Percentiles rank a stretch among this genome's conserved stretches.
Evolutionary conservation across 2,113 vertebrate species (phyloP).

Genomic region (Puma concolor): DNA sequence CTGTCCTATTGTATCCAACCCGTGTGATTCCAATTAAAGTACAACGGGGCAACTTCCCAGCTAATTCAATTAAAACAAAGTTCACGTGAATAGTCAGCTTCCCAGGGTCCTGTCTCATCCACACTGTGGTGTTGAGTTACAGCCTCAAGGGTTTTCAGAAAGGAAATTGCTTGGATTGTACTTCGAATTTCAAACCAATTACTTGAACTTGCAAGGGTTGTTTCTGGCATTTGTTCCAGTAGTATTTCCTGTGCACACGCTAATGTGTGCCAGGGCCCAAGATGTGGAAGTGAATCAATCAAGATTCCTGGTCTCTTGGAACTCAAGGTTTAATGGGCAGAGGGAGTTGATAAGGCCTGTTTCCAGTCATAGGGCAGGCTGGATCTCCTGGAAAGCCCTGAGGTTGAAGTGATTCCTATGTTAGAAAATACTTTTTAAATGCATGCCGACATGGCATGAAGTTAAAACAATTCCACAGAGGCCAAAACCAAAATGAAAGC

Average conservation of each 20-base stretch:
- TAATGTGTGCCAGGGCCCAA: background rate
- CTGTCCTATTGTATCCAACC: background rate
- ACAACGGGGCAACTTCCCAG: background rate
- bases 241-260: background rate
- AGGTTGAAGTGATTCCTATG: background rate
- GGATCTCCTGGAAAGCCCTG: background rate
- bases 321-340: background rate
- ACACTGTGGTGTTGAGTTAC: background rate
- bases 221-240: background rate
- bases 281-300: background rate
- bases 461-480: background rate
- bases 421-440: background rate
- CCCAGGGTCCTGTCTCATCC: background rate
- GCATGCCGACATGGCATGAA: background rate
- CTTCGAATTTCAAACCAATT: slow-evolving; percentile 38
- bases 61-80: background rate
- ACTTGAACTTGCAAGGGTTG: background rate
- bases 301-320: background rate
- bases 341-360: background rate
- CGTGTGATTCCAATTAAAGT: slow-evolving; percentile 30
- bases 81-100: background rate
- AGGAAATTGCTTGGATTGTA: slow-evolving; percentile 9
- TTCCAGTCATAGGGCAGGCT: background rate
- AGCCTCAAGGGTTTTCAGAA: background rate
- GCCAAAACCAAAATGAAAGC: background rate